These are phyloP conservation scores for Palythoa caribaeorum DNA, from an alignment of 92 coral and sea anemone genomes.

Conservation along the genomic window DNA sequence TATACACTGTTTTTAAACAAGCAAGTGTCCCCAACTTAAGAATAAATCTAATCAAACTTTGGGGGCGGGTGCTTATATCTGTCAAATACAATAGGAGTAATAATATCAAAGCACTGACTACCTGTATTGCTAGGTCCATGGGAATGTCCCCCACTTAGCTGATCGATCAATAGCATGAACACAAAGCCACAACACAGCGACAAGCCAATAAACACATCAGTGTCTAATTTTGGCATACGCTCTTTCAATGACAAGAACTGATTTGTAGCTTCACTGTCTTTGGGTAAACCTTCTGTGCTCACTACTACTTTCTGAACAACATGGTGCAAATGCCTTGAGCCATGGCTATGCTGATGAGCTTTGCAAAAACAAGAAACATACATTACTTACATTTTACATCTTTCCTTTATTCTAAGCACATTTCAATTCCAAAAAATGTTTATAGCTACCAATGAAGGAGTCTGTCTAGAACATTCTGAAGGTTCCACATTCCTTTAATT, in stretches of 20 bases:
- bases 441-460: too few species aligned
- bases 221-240: constrained; percentile 86
- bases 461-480: too few species aligned
- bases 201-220: constrained; percentile 93
- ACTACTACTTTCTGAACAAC: constrained; percentile 20
- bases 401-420: too few species aligned
- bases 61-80: too few species aligned
- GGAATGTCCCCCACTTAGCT: constrained; percentile 95
- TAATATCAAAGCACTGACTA: neutral
- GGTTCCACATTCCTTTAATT: too few species aligned
- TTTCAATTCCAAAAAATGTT: too few species aligned
- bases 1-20: too few species aligned
- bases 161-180: constrained; percentile 92
- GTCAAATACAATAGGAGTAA: neutral
- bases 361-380: neutral
- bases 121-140: constrained; percentile 79
- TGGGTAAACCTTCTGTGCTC: constrained; percentile 9
- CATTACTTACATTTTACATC: too few species aligned
- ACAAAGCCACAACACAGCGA: constrained; percentile 96
- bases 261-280: constrained; percentile 25
- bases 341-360: constrained; percentile 48
- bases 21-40: too few species aligned
- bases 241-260: constrained; percentile 60
- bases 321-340: constrained; percentile 65
- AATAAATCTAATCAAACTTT: too few species aligned